Base-by-base conservation (phyloP, 2,888 invertebrate species). In the Anorthoa munda region DNA sequence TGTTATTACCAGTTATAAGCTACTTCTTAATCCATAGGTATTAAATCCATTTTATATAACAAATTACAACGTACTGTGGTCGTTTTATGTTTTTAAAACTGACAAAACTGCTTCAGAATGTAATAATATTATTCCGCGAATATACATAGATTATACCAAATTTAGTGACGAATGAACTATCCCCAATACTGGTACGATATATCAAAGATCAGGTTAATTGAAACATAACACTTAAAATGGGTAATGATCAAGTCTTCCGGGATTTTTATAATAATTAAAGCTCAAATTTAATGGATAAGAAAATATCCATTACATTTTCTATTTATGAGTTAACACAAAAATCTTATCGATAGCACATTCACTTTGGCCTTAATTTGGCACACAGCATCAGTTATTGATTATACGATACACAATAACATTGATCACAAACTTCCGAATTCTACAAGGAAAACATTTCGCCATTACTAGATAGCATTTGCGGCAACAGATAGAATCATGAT, bases 211-310 rank as follows among this genome's bases (percentile, higher is more conserved):
- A 82, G 86, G 72, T 83, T 82, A 77, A 87, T 83, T 75, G 81
- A 84, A 90, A 90, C 78, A 77, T 80, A 88, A 87, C 77, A 84
- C 76, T 86, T 88, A 90, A 89, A 88, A 87, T 91, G 88, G 87
- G 85, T 91, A 89, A 90, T 88, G 84, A 83, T 87, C 84, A 90
- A 93, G 92, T 94, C 93, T 92, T 93, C 92, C 91, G 86, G 92
- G 90, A 93, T 93, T 94, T 83, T 95, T 94, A 95, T 93, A 92
- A 94, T 96, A 95, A 95, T 96, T 96, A 96, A 96, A 96, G 96
- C 96, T 96, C 94, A 95, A 95, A 94, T 94, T 93, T 92, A 91
- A 93, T 94, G 92, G 93, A 93, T 93, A 91, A 87, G 86, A 89
- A 89, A 87, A 87, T 89, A 93, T 90, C 92, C 93, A 93, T 91